Conservation (phyloP, 2,797 vertebrate species). For the Crenichthys baileyi region DNA sequence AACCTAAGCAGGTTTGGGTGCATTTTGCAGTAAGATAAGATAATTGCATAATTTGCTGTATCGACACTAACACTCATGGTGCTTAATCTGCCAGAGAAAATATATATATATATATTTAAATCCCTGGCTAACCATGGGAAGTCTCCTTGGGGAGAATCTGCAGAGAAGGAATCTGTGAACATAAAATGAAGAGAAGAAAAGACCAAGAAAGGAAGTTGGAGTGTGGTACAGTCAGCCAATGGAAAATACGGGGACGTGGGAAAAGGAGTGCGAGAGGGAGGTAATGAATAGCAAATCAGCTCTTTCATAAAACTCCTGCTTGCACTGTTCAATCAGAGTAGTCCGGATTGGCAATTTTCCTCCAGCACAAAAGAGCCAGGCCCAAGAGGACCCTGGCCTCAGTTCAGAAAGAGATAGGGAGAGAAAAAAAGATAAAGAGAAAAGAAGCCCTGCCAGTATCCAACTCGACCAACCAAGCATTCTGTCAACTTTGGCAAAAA, state of each 20-base stretch:
- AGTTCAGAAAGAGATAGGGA: constrained; percentile 53
- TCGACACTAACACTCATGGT: constrained; percentile 54
- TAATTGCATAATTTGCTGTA: constrained; percentile 71
- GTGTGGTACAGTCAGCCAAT: constrained; percentile 48
- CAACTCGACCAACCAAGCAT: constrained; percentile 33
- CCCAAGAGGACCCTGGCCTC: constrained; percentile 68
- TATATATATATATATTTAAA: constrained; percentile 25
- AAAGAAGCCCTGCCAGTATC: constrained; percentile 35
- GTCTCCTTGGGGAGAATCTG: constrained; percentile 42
- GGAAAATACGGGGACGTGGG: constrained; percentile 57
- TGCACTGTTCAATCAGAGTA: constrained; percentile 80
- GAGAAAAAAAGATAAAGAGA: constrained; percentile 22
- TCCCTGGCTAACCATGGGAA: constrained; percentile 43
- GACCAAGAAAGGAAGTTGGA: constrained; percentile 56
- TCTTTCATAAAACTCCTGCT: constrained; percentile 79
- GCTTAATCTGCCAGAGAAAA: constrained; percentile 8
- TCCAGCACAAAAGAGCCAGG: constrained; percentile 72
- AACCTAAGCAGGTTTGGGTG: constrained; percentile 67
- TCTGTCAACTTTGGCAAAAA: constrained; percentile 67
- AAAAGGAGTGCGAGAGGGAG: constrained; percentile 61
- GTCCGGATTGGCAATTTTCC: constrained; percentile 80
- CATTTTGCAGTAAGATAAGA: constrained; percentile 68
- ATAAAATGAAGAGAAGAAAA: constrained; percentile 56
- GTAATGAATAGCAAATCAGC: constrained; percentile 83
- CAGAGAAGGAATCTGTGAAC: constrained; percentile 42